Conservation (phyloP, 1,140 invertebrate genomes). For the Drosophila nigrodunni region DNA sequence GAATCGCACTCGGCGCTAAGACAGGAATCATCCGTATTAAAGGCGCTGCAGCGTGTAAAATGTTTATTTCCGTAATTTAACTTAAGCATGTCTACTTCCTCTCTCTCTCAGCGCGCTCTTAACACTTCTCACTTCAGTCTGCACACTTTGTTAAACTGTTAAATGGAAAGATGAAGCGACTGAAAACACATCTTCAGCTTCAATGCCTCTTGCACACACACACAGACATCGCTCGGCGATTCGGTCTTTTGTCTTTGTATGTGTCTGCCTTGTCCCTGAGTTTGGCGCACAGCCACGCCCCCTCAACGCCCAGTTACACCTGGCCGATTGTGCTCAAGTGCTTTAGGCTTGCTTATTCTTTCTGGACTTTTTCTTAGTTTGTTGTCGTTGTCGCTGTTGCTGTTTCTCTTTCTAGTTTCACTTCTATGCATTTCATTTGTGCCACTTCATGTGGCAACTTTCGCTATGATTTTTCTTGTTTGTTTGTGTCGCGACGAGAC, state of each 20-base stretch:
- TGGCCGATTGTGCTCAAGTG: conserved; percentile 22
- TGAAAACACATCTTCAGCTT: conserved; percentile 10
- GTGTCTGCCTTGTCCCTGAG: conserved; percentile 2
- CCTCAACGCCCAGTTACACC: conserved; percentile 15
- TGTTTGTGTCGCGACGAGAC: not conserved
- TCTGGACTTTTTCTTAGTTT: conserved; percentile 1
- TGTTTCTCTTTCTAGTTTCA: conserved; percentile 30
- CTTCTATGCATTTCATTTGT: conserved; percentile 42
- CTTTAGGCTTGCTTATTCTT: conserved; percentile 22
- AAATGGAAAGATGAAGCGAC: conserved; percentile 6
- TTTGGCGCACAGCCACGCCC: not conserved
- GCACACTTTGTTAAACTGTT: conserved; percentile 34
- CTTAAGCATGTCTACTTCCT: conserved; percentile 41
- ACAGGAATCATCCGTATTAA: conserved; percentile 38
- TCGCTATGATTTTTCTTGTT: not conserved
- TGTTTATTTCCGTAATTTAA: conserved; percentile 74
- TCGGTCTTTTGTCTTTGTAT: not conserved
- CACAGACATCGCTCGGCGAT: not conserved
- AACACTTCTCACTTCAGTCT: not conserved
- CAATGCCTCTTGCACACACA: conserved; percentile 5
- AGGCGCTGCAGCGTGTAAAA: conserved; percentile 68
- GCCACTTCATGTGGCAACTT: conserved; percentile 27
- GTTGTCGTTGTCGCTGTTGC: no score
- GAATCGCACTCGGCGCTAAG: conserved; percentile 18
- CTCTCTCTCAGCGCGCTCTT: conserved; percentile 4